These are phyloP conservation scores for Strigops habroptila DNA, from an alignment of 2,113 vertebrate species.

Conservation along the genomic window DNA sequence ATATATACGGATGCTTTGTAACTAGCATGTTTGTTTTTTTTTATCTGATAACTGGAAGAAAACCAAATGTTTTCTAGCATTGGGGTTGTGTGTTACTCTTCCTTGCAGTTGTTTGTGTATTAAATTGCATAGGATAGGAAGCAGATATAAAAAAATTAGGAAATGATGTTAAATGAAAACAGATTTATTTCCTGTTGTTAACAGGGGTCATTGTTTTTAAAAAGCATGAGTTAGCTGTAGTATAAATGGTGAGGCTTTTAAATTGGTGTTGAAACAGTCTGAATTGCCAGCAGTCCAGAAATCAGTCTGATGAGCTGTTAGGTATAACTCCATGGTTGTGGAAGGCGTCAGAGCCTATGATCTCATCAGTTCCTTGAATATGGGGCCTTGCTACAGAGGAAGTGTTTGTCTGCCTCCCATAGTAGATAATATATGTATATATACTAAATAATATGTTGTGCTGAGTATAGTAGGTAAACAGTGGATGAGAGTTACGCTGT, in stretches of 20 bases:
- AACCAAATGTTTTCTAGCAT: not conserved
- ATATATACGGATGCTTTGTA: not conserved
- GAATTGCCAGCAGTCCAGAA: not conserved
- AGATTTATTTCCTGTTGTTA: not conserved
- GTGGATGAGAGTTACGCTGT: not conserved
- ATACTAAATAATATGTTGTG: not conserved
- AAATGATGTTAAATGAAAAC: not conserved
- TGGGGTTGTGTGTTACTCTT: not conserved
- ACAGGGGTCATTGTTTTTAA: not conserved
- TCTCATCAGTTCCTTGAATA: not conserved
- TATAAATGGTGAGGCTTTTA: not conserved
- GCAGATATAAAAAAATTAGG: not conserved
- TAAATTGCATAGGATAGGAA: not conserved
- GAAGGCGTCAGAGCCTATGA: not conserved
- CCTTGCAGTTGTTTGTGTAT: not conserved
- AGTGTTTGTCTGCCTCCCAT: not conserved
- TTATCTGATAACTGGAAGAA: not conserved
- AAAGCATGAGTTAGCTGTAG: not conserved
- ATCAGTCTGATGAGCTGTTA: not conserved
- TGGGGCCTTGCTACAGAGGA: not conserved
- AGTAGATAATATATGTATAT: not conserved
- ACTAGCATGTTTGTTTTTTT: not conserved
- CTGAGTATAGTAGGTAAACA: not conserved
- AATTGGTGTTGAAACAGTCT: not conserved
- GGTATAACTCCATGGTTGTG: not conserved